Evolutionary conservation across 1,140 invertebrate genomes (phyloP), one percentile per base, ranked within the genome.

Genomic region (Drosophila pseudoobscura): DNA sequence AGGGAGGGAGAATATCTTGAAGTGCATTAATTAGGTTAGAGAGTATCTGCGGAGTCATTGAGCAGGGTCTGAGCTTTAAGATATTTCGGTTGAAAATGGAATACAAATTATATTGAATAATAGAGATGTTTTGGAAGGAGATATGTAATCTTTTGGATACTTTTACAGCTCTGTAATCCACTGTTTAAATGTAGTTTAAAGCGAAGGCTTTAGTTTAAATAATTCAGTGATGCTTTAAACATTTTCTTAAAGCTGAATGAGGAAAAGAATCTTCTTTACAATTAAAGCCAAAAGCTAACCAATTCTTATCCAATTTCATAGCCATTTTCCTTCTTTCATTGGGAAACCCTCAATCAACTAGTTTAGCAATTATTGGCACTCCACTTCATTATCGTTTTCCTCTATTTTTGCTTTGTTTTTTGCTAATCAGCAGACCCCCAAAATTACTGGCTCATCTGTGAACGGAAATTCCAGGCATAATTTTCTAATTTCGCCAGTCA

Each of bases 401-500:
- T 20, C 11, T 39, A 5, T 8, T 11, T 5, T 13, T 13, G 1
- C 22, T 13, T 50, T 58, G 55, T 70, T 57, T 17, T 49, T 43
- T 46, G 51, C 78, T 57, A 68, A 83, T 85, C 71, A 82, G 60
- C 58, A 64, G 68, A 83, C 54, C 62, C 22, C 70, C 75, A 68
- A 71, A 62, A 75, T 63, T 53, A 54, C 75, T 74, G 66, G 43
- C 60, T 58, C 55, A 62, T 70, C 55, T 53, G 59, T 39, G 63
- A 88, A 62, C 83, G 83, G 83, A 87, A 88, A 87, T 87, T 87
- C 83, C 83, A 88, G 71, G 70, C 83, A 87, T 87, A 83, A 72
- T 88, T 89, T 87, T 69, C 83, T 88, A 88, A 87, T 83, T 87
- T 87, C 65, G 71, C 75, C 68, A 87, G 50, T 64, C 82, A 75